Base-by-base conservation (phyloP, 37 sponge, comb jelly and placozoan species). In the Beroe ovata region DNA sequence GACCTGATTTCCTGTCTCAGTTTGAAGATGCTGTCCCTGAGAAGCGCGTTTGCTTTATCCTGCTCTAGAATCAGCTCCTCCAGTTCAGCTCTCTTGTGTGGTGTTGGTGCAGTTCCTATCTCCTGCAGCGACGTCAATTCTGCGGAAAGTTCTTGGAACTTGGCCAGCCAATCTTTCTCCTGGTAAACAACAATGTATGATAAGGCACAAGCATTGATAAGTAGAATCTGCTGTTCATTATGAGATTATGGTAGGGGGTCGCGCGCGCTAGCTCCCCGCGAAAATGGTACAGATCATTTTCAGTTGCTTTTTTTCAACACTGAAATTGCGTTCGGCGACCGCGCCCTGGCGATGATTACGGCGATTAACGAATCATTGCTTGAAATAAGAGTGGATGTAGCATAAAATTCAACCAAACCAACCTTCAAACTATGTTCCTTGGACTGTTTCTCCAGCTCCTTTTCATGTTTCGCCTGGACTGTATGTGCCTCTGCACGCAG, bases 11-110 rank as follows among this genome's bases (percentile, higher is more conserved):
- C 84, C 47, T 77, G 84, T 39, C 84, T 39, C 4, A 77, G 84
- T 40, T 77, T 77, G 84, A 77, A 77, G 47, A 77, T 77, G 33
- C 84, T 77, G 25, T 77, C 84, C 47, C 84, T 77, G 16, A 77
- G 38, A 25, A 42, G 1, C 39, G 84, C 84, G 22, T 77, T 77
- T 6, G 42, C 54, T 40, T 77, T 77, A 54, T 77, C 84, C 47
- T 77, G 84, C 38, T 77, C 84, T 29, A 77, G 33, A 14, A 77
- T 42, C 41, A 77, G 84, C 25, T 77, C 84, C 47, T 77, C 84
- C 22, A 77, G 28, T 40, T 77, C 84, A 40, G 84, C 84, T 3
- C 84, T 30, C 54, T 36, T 77, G 84, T 77, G 84, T 8, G 84
- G 84, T 20, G 54, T 23, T 4, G 84, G 36, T 2, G 22, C 11